Evolutionary conservation across 2,797 vertebrate genomes (phyloP).

Genomic region (Linurgus olivaceus): DNA sequence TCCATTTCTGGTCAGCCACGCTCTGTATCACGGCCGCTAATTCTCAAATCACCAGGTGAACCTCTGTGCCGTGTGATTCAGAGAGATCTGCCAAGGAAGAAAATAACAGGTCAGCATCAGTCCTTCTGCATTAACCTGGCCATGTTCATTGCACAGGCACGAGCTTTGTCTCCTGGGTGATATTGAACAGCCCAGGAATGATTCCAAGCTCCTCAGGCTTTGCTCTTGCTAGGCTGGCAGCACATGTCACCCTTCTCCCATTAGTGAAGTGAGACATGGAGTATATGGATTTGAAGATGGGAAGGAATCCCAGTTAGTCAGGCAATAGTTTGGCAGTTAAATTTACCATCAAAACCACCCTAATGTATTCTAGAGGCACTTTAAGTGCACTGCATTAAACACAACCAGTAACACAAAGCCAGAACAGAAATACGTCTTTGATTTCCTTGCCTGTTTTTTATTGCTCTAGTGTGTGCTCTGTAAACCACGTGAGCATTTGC

Average conservation of each 20-base stretch:
- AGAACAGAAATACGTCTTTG: constrained; percentile 37
- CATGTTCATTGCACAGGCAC: background rate
- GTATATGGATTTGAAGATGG: background rate
- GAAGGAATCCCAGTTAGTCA: constrained; percentile 11
- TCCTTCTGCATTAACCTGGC: background rate
- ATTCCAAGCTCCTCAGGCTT: constrained; percentile 18
- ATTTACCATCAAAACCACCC: constrained; percentile 38
- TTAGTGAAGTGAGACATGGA: constrained; percentile 19
- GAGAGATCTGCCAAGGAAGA: constrained; percentile 5
- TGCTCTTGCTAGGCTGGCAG: background rate
- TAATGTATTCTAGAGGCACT: constrained; percentile 35
- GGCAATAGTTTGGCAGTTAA: constrained; percentile 36
- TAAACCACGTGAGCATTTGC: constrained; percentile 33
- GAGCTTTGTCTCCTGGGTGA: background rate
- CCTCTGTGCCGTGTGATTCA: background rate
- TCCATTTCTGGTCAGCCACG: background rate
- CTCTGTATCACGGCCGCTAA: background rate
- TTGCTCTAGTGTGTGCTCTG: background rate
- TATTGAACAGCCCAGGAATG: background rate
- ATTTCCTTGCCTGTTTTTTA: constrained; percentile 49
- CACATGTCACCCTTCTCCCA: background rate
- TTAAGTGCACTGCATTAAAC: constrained; percentile 51
- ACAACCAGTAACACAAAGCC: constrained; percentile 46
- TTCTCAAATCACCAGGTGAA: background rate
- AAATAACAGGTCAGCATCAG: background rate